Base-by-base conservation (phyloP, 1,140 invertebrate genomes). In the Ceratosolen solmsi region DNA sequence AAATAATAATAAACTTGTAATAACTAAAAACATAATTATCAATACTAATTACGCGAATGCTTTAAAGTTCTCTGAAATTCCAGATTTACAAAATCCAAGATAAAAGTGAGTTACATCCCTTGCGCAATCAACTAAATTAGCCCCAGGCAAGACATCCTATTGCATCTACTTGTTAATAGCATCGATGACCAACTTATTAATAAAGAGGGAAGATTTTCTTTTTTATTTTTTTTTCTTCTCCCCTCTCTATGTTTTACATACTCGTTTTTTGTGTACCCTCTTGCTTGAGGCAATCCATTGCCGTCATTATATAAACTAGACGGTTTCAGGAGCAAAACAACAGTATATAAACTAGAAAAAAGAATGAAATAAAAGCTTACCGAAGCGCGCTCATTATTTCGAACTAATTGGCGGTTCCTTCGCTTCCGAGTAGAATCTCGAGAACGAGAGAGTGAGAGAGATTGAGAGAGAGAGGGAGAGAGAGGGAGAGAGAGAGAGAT, bases 381-480 rank as follows among this genome's bases (percentile, higher is more conserved):
- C 87, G 89, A 54, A 41, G 90, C 88, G 87, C 89, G 89, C 90
- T 92, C 91, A 92, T 92, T 91, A 92, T 92, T 92, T 91, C 87
- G 87, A 92, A 90, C 91, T 92, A 92, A 92, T 92, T 91, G 90
- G 90, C 89, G 90, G 89, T 91, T 88, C 89, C 89, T 90, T 87
- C 87, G 84, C 86, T 88, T 85, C 85, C 82, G 81, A 72, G 70
- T 22, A 38, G 2, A 68, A 1, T n/a, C 17, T 38, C 33, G 33
- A 68, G 30, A n/a, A 4, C n/a, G 27, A 63, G 46, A 54, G 49
- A 74, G 20, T 25, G 51, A 51, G 70, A 71, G 15, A 71, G 13
- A 46, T 46, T 46, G 41, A 46, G 38, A 71, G 33, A 71, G 38
- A 71, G 22, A 71, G 36, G 38, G 36, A 71, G 46, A 63, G 63